These are phyloP conservation scores for Tragelaphus scriptus DNA, from an alignment of 2,113 vertebrate genomes.

Conservation along the genomic window DNA sequence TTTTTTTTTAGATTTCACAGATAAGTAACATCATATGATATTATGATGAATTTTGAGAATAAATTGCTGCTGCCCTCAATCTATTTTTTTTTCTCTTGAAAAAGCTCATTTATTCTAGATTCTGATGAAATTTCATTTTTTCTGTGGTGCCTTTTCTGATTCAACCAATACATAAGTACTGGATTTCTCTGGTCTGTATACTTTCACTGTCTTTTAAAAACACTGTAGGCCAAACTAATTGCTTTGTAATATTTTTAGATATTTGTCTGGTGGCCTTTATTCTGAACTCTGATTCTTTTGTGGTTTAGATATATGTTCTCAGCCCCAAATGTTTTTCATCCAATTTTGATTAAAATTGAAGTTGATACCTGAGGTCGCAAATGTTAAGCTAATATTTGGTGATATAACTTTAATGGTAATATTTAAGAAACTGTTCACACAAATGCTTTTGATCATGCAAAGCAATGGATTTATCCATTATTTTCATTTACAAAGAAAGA, in stretches of 20 bases:
- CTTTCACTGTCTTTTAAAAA: neutral
- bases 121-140: neutral
- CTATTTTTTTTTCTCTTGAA: neutral
- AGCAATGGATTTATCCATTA: neutral
- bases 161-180: neutral
- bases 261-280: neutral
- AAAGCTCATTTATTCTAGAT: neutral
- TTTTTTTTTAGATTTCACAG: neutral
- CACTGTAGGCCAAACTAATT: neutral
- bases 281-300: neutral
- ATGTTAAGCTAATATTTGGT: constrained; percentile 34
- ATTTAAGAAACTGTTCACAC: constrained; percentile 10
- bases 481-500: neutral
- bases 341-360: constrained; percentile 39
- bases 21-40: neutral
- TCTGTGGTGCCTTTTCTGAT: neutral
- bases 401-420: constrained; percentile 24
- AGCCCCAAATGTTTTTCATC: neutral
- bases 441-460: neutral
- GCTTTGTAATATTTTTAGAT: neutral
- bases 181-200: neutral
- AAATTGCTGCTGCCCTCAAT: neutral
- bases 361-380: neutral
- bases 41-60: neutral
- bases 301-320: neutral